These are phyloP conservation scores for Gallinago solitaria DNA, from an alignment of 2,797 vertebrate species.

Conservation along the genomic window DNA sequence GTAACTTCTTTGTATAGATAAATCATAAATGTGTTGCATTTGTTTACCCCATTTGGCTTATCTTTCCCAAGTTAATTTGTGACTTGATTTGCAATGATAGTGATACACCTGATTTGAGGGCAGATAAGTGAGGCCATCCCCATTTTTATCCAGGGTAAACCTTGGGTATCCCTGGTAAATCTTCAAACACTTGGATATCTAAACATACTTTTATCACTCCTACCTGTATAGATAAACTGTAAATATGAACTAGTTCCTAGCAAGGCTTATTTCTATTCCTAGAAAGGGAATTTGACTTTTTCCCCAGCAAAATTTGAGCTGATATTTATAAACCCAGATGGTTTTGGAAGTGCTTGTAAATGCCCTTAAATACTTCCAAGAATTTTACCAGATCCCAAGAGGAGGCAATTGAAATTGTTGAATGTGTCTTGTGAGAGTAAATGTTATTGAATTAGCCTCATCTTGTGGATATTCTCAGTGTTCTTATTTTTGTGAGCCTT, in stretches of 20 bases:
- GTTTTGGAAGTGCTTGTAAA: neutral
- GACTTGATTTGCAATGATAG: neutral
- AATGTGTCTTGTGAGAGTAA: neutral
- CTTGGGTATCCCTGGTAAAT: neutral
- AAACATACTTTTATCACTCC: neutral
- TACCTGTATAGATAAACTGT: neutral
- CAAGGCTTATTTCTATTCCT: neutral
- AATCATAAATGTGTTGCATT: neutral
- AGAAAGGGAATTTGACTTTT: neutral
- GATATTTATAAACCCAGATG: neutral
- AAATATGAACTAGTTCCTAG: neutral
- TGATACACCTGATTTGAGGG: neutral
- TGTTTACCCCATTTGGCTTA: neutral
- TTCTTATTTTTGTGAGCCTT: neutral
- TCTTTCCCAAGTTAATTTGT: neutral
- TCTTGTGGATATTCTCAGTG: neutral
- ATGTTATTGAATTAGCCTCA: neutral
- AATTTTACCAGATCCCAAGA: neutral
- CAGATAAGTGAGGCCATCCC: neutral
- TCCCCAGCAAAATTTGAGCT: neutral
- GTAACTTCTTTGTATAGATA: neutral
- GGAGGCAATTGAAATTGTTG: neutral
- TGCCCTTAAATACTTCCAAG: neutral
- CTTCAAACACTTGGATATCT: neutral
- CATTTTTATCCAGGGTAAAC: neutral